Evolutionary conservation across 1,140 invertebrate genomes (phyloP), one percentile per base, ranked within the genome.

Genomic region (Nylanderia fulva): DNA sequence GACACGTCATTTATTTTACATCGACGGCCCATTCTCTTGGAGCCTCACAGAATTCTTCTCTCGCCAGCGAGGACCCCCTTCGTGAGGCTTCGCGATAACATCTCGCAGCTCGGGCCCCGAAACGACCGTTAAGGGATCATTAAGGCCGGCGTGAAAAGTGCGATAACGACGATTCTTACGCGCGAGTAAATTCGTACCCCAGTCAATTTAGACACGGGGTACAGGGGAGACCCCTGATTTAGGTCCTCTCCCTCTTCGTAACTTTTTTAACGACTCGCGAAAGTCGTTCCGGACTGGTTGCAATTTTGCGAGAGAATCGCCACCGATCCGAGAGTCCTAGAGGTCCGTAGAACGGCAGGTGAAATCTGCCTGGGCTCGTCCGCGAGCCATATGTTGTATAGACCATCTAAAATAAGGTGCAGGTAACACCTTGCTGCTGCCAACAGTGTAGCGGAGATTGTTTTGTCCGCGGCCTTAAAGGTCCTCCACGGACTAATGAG

Each of bases 381-480:
- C 87, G 87, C 83, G 87, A 87, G 64, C 92, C 92, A 93, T 92
- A 92, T 93, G n/a, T 92, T 93, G 88, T 87, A 76, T 83, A 91
- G 72, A 84, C 69, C 85, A 77, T 86, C 77, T 85, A 52, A 58
- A 85, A 82, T 71, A 77, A 85, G 76, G 85, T 61, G 75, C 60
- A 71, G 86, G 90, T 90, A 92, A 92, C 91, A 92, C 91, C 91
- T 92, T 92, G 91, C 85, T 85, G 82, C 85, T 89, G 52, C 76
- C 39, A 56, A n/a, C n/a, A n/a, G n/a, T 68, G 56, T 61, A 64
- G 42, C 82, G n/a, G 90, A 91, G 91, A 93, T 93, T 93, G 91
- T 92, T 92, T 93, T 83, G 89, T 91, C 84, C 86, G 61, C 4
- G 27, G 74, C 29, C 85, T 89, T 58, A 76, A 85, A 91, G 86